Evolutionary conservation across 2,888 invertebrate genomes (phyloP), one percentile per base, ranked within the genome.

Genomic region (Parnassius orleans): DNA sequence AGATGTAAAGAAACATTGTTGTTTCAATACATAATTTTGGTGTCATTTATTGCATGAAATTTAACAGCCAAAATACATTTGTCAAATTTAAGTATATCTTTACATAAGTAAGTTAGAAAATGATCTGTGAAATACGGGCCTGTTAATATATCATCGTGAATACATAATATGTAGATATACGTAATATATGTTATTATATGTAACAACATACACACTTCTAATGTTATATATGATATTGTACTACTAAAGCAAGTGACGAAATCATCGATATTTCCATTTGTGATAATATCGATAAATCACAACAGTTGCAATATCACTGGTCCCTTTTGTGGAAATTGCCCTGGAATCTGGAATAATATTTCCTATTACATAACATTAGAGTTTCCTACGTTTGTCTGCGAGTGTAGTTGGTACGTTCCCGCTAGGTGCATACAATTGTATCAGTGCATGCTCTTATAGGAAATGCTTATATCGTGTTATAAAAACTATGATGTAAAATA

Each of bases 381-480:
- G 48, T 53, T 24, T 41, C 33, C 52, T 65, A 57, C 54, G 61
- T 66, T 57, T 65, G 60, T 64, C 57, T 56, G 55, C 50, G 63
- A 58, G 24, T 14, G 33, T 57, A 53, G 57, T 53, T 53, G 59
- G 14, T 51, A 42, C 63, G 53, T 55, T 47, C 57, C 50, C 12
- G 63, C 52, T 61, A 53, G 47, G 51, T 46, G 52, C 44, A 24
- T 43, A 64, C 70, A 48, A 60, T 48, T 46, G 53, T 59, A 50
- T 55, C 48, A 50, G 74, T 76, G 81, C 78, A 81, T 83, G 80
- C 75, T 82, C 85, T 82, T 84, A 80, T 77, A 80, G 77, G 74
- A 72, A 80, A 80, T 79, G 87, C 87, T 88, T 87, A 79, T 76
- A 80, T 76, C 80, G 81, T 84, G 86, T 89, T 88, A 87, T 76